phyloP scores from a whole-genome alignment of 1,140 invertebrate genomes.

The Spodoptera frugiperda region DNA sequence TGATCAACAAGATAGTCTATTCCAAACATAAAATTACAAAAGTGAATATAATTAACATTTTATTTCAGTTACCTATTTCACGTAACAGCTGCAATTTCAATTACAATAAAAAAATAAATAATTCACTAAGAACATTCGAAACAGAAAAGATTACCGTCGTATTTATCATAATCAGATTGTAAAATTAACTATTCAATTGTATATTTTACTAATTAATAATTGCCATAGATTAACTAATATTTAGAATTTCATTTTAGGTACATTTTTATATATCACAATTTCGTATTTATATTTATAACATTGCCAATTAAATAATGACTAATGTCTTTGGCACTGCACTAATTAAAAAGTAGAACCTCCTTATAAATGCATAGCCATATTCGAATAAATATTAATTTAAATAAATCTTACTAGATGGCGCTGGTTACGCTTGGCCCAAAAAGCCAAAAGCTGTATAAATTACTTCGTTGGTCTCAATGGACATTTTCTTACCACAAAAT shows the following conservation, averaged over 20 bases:
- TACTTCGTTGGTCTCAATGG: conserved; percentile 3
- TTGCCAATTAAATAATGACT: conserved; percentile 26
- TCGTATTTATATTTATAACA: conserved; percentile 29
- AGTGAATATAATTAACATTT: no score
- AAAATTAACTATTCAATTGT: conserved; percentile 27
- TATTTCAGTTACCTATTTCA: no score
- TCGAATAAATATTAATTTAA: conserved; percentile 9
- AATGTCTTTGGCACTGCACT: conserved; percentile 41
- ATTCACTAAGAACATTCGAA: not conserved
- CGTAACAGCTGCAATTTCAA: no score
- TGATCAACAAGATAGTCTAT: no score
- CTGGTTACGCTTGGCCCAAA: not conserved
- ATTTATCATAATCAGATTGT: not conserved
- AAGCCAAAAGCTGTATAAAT: not conserved
- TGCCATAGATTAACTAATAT: conserved; percentile 10
- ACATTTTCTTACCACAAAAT: conserved; percentile 18
- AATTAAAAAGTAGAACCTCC: not conserved
- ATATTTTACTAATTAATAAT: conserved; percentile 31
- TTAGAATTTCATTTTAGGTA: conserved; percentile 45
- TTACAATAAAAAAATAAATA: not conserved
- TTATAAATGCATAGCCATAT: not conserved
- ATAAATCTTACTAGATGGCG: conserved; percentile 18
- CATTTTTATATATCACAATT: conserved; percentile 44
- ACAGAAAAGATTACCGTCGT: not conserved
- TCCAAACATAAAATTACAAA: no score